Base-by-base conservation (phyloP, 2,797 vertebrate species). In the Rhinatrema bivittatum region DNA sequence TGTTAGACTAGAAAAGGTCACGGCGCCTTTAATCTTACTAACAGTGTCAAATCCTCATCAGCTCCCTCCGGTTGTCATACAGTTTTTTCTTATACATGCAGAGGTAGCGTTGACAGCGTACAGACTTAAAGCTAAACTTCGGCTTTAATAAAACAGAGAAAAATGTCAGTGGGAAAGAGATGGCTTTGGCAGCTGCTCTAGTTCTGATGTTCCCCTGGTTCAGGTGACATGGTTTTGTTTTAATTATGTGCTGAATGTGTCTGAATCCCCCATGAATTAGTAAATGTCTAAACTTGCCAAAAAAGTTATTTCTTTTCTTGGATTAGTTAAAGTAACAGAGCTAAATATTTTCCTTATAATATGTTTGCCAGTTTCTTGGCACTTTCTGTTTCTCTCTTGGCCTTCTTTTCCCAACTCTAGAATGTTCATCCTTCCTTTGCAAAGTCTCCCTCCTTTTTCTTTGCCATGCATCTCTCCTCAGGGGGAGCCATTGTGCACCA, bases 1-100 rank as follows among this genome's bases (percentile, higher is more conserved):
- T 46, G 40, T 36, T 56, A 16, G 46, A 20, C 53, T 63, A 50
- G 32, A 70, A 76, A 79, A 80, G 65, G 63, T 74, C 72, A 75
- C 11, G 3, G 29, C 44, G 43, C 40, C 42, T 21, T 40, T 35
- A 73, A 21, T 56, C 39, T 40, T 35, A 29, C 24, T 52, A n/a
- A n/a, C 57, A 14, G 45, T 54, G 56, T 46, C 22, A 46, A 16
- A 13, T 46, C 20, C 66, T 57, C 29, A 26, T 6, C 50, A 41
- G 36, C 68, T 62, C 42, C 35, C 46, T 16, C 32, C 13, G 19
- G 32, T 44, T 72, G 60, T 70, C 62, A 51, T 34, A 20, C 42
- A 60, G 39, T 68, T 70, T 74, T 56, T 62, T 55, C 46, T 25
- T 56, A 0, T 41, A 25, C 29, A 32, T 46, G 39, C 16, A 47